A percentile compares a stretch with the other conserved stretches of the same genome.
Evolutionary conservation across 2,888 invertebrate species (phyloP).

Genomic region (Agrotis ipsilon): DNA sequence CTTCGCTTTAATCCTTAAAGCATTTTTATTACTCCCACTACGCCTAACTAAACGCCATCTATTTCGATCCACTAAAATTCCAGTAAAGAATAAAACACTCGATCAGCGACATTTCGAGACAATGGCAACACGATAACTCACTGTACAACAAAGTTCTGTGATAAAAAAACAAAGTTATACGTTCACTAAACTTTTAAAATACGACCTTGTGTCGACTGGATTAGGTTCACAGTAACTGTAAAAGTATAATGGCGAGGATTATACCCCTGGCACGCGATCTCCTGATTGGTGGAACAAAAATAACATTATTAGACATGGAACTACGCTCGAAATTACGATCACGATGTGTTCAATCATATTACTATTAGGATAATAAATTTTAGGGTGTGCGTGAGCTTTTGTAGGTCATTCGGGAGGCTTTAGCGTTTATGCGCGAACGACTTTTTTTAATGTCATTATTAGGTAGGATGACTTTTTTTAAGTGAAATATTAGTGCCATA

Average conservation of each 20-base stretch:
- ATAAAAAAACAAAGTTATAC: conserved; percentile 62
- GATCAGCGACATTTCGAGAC: conserved; percentile 76
- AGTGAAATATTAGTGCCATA: background rate
- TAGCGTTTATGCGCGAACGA: background rate
- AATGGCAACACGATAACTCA: conserved; percentile 75
- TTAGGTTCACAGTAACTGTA: conserved; percentile 59
- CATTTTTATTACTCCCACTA: conserved; percentile 34
- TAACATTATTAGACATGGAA: conserved; percentile 82
- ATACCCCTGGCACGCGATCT: conserved; percentile 76
- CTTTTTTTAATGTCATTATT: too few species aligned
- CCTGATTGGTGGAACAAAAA: conserved; percentile 79
- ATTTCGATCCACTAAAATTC: conserved; percentile 70
- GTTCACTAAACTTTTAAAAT: conserved; percentile 47
- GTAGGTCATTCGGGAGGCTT: conserved; percentile 60
- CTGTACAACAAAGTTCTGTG: conserved; percentile 71
- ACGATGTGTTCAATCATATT: conserved; percentile 79
- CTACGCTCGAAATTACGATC: conserved; percentile 75
- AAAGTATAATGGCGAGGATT: conserved; percentile 57
- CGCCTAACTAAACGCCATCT: conserved; percentile 64
- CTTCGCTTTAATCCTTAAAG: conserved; percentile 9
- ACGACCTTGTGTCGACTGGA: conserved; percentile 59
- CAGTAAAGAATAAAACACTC: conserved; percentile 76
- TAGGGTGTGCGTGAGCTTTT: conserved; percentile 71
- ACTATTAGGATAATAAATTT: conserved; percentile 76
- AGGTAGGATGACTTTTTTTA: background rate